Evolutionary conservation across 2,888 invertebrate species (phyloP).

Genomic region (Zhengitettix transpicula): DNA sequence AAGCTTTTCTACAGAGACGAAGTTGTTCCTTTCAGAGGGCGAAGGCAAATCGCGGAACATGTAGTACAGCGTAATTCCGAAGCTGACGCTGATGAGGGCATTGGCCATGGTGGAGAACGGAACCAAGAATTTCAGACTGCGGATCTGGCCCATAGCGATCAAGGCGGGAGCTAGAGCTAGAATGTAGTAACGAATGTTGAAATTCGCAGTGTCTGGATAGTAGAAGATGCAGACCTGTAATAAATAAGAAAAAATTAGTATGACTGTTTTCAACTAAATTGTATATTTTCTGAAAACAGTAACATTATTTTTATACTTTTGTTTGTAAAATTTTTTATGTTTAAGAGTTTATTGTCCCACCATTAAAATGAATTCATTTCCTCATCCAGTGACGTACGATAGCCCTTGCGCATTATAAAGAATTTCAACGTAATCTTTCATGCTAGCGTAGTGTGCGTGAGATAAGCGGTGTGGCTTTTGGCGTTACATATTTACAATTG

Average conservation of each 20-base stretch:
- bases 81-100: slow-evolving; percentile 27
- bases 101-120: slow-evolving; percentile 36
- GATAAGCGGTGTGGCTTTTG: too few species aligned
- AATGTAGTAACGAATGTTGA: slow-evolving; percentile 8
- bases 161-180: slow-evolving; percentile 18
- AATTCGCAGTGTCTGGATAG: not conserved
- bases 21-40: slow-evolving; percentile 10
- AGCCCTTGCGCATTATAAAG: too few species aligned
- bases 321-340: too few species aligned
- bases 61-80: slow-evolving; percentile 30
- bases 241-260: too few species aligned
- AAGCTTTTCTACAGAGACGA: slow-evolving; percentile 18
- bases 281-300: not conserved
- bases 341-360: too few species aligned
- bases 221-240: not conserved
- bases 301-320: not conserved
- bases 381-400: too few species aligned
- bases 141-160: slow-evolving; percentile 19
- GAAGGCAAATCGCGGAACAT: slow-evolving; percentile 21
- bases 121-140: slow-evolving; percentile 29
- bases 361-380: too few species aligned
- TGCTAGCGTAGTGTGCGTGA: too few species aligned
- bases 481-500: too few species aligned
- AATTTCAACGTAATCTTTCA: too few species aligned
- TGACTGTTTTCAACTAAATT: too few species aligned